Base-by-base conservation (phyloP, 2,888 invertebrate species). In the Brachycybe producta region DNA sequence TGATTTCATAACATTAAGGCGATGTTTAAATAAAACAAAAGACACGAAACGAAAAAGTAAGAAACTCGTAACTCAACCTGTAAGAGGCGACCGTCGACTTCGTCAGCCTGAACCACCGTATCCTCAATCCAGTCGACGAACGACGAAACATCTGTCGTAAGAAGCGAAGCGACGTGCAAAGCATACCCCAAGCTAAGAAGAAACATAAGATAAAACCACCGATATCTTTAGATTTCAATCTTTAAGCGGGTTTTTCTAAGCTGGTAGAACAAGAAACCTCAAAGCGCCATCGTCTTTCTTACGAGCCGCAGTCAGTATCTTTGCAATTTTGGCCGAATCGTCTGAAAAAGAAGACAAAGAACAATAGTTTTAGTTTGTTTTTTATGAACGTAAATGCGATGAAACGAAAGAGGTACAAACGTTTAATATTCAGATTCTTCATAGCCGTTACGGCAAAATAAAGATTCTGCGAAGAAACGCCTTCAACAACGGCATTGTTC, bases 21-120 rank as follows among this genome's bases (percentile, higher is more conserved):
- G n/a, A n/a, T n/a, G n/a, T n/a, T n/a, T n/a, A n/a, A n/a, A n/a
- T n/a, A n/a, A n/a, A n/a, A n/a, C n/a, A n/a, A n/a, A n/a, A n/a
- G n/a, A n/a, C n/a, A n/a, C n/a, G n/a, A n/a, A n/a, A n/a, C n/a
- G n/a, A n/a, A n/a, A n/a, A n/a, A n/a, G 15, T 5, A 13, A 15
- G 19, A 7, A 27, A 27, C n/a, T 24, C 26, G 15, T 24, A 30
- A 30, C n/a, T n/a, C n/a, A n/a, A 71, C 70, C 61, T 70, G 70
- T 50, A 70, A 71, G 60, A 83, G 79, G 61, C 78, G 79, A 11
- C 84, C 82, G 69, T 94, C 87, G 3, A 88, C 82, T 74, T 95
- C 94, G 69, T 97, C 95, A 2, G 94, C 94, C 62, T 94, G 91
- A 2, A 86, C 81, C 53, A 95, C 73, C n/a, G 86, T 82, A 65